Percentiles rank a stretch among this genome's conserved stretches.
Conservation (phyloP, 1,140 invertebrate species). For the Heliothis virescens region DNA sequence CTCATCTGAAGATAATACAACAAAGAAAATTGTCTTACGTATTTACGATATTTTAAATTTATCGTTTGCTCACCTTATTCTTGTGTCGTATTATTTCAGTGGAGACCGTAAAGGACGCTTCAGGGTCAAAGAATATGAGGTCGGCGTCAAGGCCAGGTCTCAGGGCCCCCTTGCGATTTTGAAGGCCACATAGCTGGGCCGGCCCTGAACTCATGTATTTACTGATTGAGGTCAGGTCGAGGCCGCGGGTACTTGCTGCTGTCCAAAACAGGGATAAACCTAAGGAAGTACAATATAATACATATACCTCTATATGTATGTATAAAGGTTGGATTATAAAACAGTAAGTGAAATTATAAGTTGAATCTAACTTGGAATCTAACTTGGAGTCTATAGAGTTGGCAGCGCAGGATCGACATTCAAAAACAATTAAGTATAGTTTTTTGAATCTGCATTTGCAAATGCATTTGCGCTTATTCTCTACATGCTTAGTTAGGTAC, state of each 20-base stretch:
- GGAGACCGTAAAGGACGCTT: conserved; percentile 86
- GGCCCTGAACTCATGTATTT: conserved; percentile 88
- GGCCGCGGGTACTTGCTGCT: conserved; percentile 80
- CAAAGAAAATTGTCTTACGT: not conserved
- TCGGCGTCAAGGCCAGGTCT: conserved; percentile 89
- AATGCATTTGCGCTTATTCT: no score
- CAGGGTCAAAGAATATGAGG: conserved; percentile 90
- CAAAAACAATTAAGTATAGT: no score
- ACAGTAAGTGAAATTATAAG: not conserved
- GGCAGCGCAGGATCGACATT: no score
- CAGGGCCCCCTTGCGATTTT: conserved; percentile 87
- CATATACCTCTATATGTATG: not conserved
- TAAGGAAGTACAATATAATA: conserved; percentile 54
- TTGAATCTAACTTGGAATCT: no score
- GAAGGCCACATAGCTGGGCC: conserved; percentile 88
- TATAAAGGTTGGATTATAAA: not conserved
- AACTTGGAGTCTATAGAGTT: no score
- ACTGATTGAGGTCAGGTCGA: conserved; percentile 86
- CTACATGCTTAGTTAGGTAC: not conserved
- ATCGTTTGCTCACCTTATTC: conserved; percentile 84
- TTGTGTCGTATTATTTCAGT: conserved; percentile 86
- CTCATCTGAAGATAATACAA: no score
- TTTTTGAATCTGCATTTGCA: no score
- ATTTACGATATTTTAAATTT: conserved; percentile 3
- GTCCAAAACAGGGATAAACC: conserved; percentile 90